Percentiles rank a stretch among this genome's conserved stretches.
Evolutionary conservation across 2,797 vertebrate species (phyloP).

Genomic region (Syncerus caffer): DNA sequence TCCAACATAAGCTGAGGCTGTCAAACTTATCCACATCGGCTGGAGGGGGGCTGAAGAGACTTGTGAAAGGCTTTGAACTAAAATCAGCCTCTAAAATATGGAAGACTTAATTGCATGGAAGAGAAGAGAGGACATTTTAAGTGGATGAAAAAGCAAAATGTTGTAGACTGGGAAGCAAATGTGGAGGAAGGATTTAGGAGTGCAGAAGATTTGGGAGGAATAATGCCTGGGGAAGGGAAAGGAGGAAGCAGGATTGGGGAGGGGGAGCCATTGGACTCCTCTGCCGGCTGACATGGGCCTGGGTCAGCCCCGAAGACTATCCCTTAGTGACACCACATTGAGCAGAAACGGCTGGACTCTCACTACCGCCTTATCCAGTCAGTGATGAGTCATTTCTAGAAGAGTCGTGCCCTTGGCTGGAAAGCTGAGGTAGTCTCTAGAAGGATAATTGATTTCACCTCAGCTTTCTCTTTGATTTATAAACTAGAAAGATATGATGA

Average conservation of each 20-base stretch:
- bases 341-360: background rate
- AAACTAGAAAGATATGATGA: background rate
- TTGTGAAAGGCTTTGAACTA: background rate
- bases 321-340: background rate
- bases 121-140: background rate
- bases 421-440: background rate
- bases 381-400: background rate
- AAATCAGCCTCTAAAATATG: background rate
- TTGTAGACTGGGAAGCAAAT: background rate
- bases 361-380: background rate
- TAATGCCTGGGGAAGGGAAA: background rate
- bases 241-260: no score
- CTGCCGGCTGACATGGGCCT: rapidly evolving
- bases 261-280: background rate
- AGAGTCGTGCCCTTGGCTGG: background rate
- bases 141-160: background rate
- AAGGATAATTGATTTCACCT: background rate
- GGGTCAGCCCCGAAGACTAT: background rate
- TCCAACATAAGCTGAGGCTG: background rate
- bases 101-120: background rate
- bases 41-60: background rate
- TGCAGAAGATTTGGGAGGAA: background rate
- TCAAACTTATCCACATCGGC: background rate
- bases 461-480: background rate
- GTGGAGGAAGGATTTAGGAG: background rate